Base-by-base conservation (phyloP, 2,797 vertebrate genomes). In the Acridotheres tristis region DNA sequence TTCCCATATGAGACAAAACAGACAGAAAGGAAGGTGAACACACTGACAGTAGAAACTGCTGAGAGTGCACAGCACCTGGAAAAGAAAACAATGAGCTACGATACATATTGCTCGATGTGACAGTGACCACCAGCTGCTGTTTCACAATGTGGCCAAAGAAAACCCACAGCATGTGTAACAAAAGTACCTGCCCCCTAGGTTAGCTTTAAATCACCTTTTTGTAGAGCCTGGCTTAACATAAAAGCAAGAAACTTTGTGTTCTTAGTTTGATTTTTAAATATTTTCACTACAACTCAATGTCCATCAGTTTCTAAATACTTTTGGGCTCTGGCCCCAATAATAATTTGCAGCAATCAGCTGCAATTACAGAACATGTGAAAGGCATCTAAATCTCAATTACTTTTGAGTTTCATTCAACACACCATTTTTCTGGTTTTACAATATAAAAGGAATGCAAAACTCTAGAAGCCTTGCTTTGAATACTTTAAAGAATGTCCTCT, bases 71-170 rank as follows among this genome's bases (percentile, higher is more conserved):
- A 2, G 15, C 53, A 13, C 14, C 55, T 11, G 11, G 73, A 45
- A 51, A 50, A 34, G 18, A 53, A 83, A 92, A 43, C 0, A 0
- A 17, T 6, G 14, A 92, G 20, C 47, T 45, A 40, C 1, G 0
- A 11, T 2, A 7, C 2, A 0, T 8, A 61, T 38, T 47, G 13
- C 30, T 48, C 0, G 0, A 14, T 36, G 13, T 32, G 32, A 36
- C 50, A 62, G 68, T 13, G 48, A 79, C 32, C 58, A 75, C 34
- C 32, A 47, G 15, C 30, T 88, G 66, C 77, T 54, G 25, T 11
- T 65, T 65, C 68, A 72, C 45, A 86, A 53, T 1, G 0, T 0
- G 2, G 1, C 5, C 10, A 43, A 66, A 1, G 1, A 76, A 92
- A 82, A 27, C 43, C 19, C 74, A 38, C 18, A 55, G 77, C 17